Base-by-base conservation (phyloP, 2,888 invertebrate genomes). In the Chymomyza procnemis region DNA sequence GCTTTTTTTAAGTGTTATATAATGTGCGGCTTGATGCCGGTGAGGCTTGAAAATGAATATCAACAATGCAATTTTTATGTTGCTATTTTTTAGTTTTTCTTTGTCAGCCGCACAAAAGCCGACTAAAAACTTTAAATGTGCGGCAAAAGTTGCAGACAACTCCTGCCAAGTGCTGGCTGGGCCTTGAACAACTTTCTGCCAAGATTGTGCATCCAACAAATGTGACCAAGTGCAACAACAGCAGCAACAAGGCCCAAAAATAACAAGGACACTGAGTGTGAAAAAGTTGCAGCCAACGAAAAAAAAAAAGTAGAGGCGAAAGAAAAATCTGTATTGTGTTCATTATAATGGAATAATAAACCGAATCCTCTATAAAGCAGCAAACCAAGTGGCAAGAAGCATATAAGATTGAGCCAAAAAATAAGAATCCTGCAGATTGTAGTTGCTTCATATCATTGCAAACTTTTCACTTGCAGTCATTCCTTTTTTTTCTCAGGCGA, bases 41-140 rank as follows among this genome's bases (percentile, higher is more conserved):
- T 76, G 71, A 82, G 85, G 87, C 83, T 85, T 87, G 81, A 85
- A 85, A 85, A 85, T 85, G 75, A 87, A 85, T 87, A 85, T 85
- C 79, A 85, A 85, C 87, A 87, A 87, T 87, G 84, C 87, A 85
- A 87, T 87, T 83, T 87, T 85, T 72, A 73, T 71, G 81, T 79
- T 79, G 79, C 73, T 72, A 26, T 41, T 41, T 41, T 41, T 12
- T 41, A 41, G 34, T 12, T 41, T 41, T 41, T 66, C 78, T 71
- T 80, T 71, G 74, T 70, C 74, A 58, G 72, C 50, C 48, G 61
- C 64, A 60, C 64, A 68, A 76, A 26, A 68, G 63, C 65, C 63
- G 67, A 68, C 76, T 71, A 65, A 74, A 79, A 78, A 81, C 78
- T 86, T 83, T 74, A 71, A 74, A 63, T 74, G 71, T 76, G 66